Evolutionary conservation across 1,140 invertebrate genomes (phyloP).

Genomic region (Temnothorax nylanderi): DNA sequence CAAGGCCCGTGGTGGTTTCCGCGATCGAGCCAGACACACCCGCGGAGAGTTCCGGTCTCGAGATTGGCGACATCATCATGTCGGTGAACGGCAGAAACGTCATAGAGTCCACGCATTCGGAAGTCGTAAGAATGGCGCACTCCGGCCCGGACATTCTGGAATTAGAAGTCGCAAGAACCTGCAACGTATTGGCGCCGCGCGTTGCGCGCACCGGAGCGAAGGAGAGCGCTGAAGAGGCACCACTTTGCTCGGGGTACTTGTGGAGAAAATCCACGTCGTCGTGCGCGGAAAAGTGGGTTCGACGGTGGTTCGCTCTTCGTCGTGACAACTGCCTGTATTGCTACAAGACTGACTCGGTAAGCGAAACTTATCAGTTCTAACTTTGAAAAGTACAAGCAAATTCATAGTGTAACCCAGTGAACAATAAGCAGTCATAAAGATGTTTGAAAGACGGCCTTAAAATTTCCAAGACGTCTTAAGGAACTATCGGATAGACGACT

Average conservation of each 20-base stretch:
- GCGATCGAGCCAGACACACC: constrained; percentile 96
- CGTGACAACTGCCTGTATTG: constrained; percentile 97
- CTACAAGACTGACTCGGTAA: constrained; percentile 95
- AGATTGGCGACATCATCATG: constrained; percentile 97
- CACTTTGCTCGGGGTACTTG: constrained; percentile 92
- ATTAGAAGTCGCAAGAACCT: constrained; percentile 95
- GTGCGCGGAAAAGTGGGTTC: constrained; percentile 91
- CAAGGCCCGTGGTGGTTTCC: constrained; percentile 97
- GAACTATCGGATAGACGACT: no score
- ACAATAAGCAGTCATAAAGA: no score
- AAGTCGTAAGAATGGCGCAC: constrained; percentile 97
- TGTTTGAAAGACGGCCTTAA: no score
- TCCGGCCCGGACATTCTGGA: constrained; percentile 94
- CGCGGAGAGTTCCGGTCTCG: constrained; percentile 95
- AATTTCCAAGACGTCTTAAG: no score
- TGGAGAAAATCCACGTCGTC: constrained; percentile 89
- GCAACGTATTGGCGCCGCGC: constrained; percentile 90
- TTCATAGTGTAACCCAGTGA: background rate
- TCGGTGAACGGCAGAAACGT: constrained; percentile 95
- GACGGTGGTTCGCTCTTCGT: constrained; percentile 96
- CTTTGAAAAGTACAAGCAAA: background rate
- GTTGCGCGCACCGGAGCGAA: constrained; percentile 79
- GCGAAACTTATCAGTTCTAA: constrained; percentile 74
- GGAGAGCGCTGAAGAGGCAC: constrained; percentile 86
- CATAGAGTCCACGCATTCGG: constrained; percentile 96